Conservation (phyloP, 2,888 invertebrate genomes). For the Sesamia inferens region DNA sequence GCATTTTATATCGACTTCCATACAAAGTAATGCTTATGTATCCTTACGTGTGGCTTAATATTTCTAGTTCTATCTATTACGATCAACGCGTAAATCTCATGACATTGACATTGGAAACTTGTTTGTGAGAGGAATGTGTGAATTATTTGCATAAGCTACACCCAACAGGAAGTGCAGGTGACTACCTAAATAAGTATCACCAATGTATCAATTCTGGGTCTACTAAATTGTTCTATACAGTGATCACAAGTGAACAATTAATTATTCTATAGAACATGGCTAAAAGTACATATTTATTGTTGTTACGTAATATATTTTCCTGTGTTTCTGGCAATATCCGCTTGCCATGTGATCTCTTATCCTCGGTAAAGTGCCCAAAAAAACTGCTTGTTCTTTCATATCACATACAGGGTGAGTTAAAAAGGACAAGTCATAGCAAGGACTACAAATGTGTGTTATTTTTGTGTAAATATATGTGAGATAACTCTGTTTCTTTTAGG, state of each 20-base stretch:
- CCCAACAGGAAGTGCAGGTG: slow-evolving; percentile 12
- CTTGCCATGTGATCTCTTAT: slow-evolving; percentile 25
- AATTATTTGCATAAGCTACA: slow-evolving; percentile 14
- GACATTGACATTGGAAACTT: slow-evolving; percentile 46
- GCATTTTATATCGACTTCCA: slow-evolving; percentile 29
- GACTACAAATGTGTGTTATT: slow-evolving; percentile 62
- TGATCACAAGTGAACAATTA: slow-evolving; percentile 23
- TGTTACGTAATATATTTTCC: slow-evolving; percentile 17
- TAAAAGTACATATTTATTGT: slow-evolving; percentile 44
- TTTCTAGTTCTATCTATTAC: slow-evolving; percentile 18
- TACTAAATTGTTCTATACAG: slow-evolving; percentile 33
- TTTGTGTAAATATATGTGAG: slow-evolving; percentile 75
- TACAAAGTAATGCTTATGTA: slow-evolving; percentile 1
- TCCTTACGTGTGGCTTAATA: slow-evolving; percentile 8
- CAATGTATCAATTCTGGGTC: slow-evolving; percentile 28
- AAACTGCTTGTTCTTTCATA: slow-evolving; percentile 38
- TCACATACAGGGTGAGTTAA: slow-evolving; percentile 48
- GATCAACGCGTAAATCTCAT: slow-evolving; percentile 32
- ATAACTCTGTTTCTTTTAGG: slow-evolving; percentile 74
- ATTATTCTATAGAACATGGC: slow-evolving; percentile 16
- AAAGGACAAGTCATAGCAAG: slow-evolving; percentile 32
- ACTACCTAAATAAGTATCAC: slow-evolving; percentile 11
- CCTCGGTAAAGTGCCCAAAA: slow-evolving; percentile 41
- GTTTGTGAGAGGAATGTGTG: slow-evolving; percentile 43
- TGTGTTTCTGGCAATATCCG: slow-evolving; percentile 16